Conservation (phyloP, 1,140 invertebrate species). For the Lutraria rhynchaena region DNA sequence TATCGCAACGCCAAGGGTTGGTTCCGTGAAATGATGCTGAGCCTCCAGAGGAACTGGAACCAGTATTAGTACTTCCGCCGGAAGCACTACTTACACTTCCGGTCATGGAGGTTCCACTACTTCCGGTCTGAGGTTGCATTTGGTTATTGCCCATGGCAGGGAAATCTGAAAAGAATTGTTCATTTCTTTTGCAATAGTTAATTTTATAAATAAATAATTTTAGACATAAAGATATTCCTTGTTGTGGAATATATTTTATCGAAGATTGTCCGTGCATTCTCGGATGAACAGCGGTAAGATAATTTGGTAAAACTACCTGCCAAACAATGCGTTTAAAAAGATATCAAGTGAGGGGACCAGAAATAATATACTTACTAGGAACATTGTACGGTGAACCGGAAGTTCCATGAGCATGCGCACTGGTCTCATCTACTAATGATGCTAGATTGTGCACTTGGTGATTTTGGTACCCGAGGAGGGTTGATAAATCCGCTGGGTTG, state of each 20-base stretch:
- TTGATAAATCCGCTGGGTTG: constrained; percentile 29
- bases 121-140: constrained; percentile 13
- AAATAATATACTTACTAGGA: constrained; percentile 16
- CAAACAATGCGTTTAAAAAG: too few relatives aligned
- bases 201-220: background rate
- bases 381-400: background rate
- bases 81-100: background rate
- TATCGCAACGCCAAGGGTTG: constrained; percentile 36
- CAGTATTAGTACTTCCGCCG: background rate
- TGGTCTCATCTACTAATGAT: constrained; percentile 28
- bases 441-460: constrained; percentile 24
- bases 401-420: background rate
- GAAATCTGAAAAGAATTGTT: constrained; percentile 11
- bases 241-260: too few relatives aligned
- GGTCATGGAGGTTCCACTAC: background rate
- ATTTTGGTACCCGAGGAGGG: constrained; percentile 21
- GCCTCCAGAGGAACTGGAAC: background rate
- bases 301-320: too few relatives aligned
- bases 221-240: background rate
- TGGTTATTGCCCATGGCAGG: constrained; percentile 36
- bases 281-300: too few relatives aligned
- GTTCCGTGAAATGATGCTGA: constrained; percentile 27
- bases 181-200: background rate
- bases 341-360: too few relatives aligned
- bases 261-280: too few relatives aligned